These are phyloP conservation scores for Grammomys surdaster DNA, from an alignment of 2,113 vertebrate species.

Conservation along the genomic window DNA sequence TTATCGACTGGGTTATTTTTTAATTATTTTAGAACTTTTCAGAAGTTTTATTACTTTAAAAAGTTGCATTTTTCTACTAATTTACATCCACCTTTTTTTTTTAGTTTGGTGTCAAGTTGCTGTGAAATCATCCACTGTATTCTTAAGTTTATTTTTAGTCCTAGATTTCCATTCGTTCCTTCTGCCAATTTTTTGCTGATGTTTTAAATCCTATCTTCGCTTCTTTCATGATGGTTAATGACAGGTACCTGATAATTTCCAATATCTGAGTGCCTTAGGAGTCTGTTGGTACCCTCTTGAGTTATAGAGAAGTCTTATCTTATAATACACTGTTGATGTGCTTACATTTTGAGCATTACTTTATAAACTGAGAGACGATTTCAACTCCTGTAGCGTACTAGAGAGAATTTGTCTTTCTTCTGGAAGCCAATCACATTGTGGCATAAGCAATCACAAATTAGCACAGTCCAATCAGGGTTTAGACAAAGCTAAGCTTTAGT, in stretches of 20 bases:
- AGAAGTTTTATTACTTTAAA: background rate
- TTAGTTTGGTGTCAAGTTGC: background rate
- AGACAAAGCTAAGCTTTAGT: background rate
- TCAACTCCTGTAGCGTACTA: constrained; percentile 18
- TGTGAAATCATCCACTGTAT: background rate
- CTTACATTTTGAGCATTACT: constrained; percentile 7
- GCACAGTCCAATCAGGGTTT: background rate
- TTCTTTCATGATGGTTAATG: background rate
- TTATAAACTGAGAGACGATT: constrained; percentile 25
- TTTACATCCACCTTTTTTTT: background rate
- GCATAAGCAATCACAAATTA: background rate
- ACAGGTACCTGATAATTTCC: background rate
- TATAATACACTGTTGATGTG: background rate
- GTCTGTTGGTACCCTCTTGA: background rate
- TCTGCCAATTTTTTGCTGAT: background rate
- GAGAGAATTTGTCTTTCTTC: constrained; percentile 6
- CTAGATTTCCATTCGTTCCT: background rate
- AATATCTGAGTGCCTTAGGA: background rate
- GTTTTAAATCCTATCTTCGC: constrained; percentile 16
- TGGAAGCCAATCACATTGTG: background rate
- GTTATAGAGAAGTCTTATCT: background rate
- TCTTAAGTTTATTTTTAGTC: constrained; percentile 34
- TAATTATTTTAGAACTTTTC: background rate
- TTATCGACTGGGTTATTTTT: background rate
- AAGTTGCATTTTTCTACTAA: background rate